Percentiles rank a stretch among this genome's conserved stretches.
Evolutionary conservation across 2,888 invertebrate species (phyloP).

Genomic region (Hybos culiciformis): DNA sequence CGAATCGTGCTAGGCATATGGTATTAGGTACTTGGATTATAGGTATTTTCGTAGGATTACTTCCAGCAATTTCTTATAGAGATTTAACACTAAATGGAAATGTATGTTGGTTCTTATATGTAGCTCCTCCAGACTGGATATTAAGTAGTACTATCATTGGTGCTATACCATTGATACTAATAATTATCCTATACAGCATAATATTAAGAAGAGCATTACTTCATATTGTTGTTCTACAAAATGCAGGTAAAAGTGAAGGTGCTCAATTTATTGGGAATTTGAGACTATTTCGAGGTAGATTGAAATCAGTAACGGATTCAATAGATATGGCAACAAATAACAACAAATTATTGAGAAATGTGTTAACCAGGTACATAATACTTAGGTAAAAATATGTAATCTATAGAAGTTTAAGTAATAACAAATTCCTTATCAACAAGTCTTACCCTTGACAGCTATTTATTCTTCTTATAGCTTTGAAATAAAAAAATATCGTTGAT

Average conservation of each 20-base stretch:
- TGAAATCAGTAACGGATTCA: background rate
- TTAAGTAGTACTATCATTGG: constrained; percentile 43
- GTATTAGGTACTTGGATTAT: constrained; percentile 44
- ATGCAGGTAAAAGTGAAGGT: constrained; percentile 31
- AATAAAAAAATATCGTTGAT: too few relatives aligned
- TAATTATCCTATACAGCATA: constrained; percentile 41
- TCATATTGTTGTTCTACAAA: constrained; percentile 38
- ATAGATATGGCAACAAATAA: too few relatives aligned
- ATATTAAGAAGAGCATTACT: constrained; percentile 44
- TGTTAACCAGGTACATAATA: background rate
- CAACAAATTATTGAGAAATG: background rate
- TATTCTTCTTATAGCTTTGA: too few relatives aligned
- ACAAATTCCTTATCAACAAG: too few relatives aligned
- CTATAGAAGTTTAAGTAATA: too few relatives aligned
- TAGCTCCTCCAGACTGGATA: constrained; percentile 43
- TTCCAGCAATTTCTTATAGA: constrained; percentile 46
- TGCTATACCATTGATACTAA: constrained; percentile 37
- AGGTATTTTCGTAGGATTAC: constrained; percentile 43
- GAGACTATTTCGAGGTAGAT: constrained; percentile 22
- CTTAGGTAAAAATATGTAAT: too few relatives aligned
- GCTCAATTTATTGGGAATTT: constrained; percentile 27
- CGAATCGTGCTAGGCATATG: constrained; percentile 41
- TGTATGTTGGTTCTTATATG: constrained; percentile 43
- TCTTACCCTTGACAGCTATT: too few relatives aligned
- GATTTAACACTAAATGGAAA: constrained; percentile 39